Evolutionary conservation across 2,888 invertebrate genomes (phyloP).

Genomic region (Norana najaformis): DNA sequence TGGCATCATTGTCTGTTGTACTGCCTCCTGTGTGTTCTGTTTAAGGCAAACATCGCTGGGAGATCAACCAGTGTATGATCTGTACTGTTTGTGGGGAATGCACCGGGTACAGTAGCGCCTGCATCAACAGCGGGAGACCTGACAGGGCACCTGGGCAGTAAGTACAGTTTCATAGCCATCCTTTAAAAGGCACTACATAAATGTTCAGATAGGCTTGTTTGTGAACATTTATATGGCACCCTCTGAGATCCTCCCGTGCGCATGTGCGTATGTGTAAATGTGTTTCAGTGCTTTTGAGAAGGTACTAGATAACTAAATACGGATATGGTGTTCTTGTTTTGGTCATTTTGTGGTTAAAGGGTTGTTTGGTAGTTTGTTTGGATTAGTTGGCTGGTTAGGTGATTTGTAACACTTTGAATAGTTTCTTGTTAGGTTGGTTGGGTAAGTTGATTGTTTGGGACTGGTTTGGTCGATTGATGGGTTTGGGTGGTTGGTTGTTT

Average conservation of each 20-base stretch:
- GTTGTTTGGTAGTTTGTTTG: neutral
- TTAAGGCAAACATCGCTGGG: slow-evolving; percentile 76
- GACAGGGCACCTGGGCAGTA: slow-evolving; percentile 84
- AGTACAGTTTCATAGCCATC: slow-evolving; percentile 62
- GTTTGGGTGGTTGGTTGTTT: neutral
- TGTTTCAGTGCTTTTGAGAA: neutral
- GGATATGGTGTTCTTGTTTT: neutral
- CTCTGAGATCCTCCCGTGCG: neutral
- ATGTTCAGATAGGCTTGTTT: neutral
- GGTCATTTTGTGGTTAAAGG: neutral
- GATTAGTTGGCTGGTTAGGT: neutral
- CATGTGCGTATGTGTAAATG: neutral
- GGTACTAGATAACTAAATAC: neutral
- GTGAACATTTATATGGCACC: neutral
- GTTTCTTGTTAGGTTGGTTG: neutral
- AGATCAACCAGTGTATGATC: slow-evolving; percentile 80
- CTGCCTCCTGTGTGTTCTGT: neutral
- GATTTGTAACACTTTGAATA: neutral
- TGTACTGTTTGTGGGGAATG: slow-evolving; percentile 90
- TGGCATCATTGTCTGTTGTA: neutral
- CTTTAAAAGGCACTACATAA: neutral
- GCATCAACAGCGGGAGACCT: slow-evolving; percentile 76
- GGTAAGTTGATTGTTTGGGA: neutral
- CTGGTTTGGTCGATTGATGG: neutral
- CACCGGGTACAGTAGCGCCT: slow-evolving; percentile 86